Evolutionary conservation across 1,140 invertebrate species (phyloP), one percentile per base, ranked within the genome.

Genomic region (Rhyacophila brunnea): DNA sequence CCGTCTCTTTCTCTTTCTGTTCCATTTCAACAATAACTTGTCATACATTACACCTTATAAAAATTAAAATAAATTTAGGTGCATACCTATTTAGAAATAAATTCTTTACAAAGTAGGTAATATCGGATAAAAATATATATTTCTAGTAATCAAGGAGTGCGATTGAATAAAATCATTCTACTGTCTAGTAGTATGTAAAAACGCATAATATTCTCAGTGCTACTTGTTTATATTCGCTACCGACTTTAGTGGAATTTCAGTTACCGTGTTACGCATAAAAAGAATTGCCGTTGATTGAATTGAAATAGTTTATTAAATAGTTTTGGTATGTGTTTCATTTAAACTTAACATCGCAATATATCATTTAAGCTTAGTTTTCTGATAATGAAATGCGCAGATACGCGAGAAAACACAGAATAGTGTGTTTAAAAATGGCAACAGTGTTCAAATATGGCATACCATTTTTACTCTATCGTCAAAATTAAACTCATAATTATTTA

Each of bases 241-340:
- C 53, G 53, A 56, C 14, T 56, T 56, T 35, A 38, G 23, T 48
- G 35, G 53, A 23, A 56, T 47, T 28, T 28, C 15, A 28, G 53
- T 56, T 56, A 56, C 53, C 13, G 53, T 56, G 53, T 56, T 56
- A 56, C 53, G 53, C 53, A 34, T 11, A 15, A 52, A 42, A 14
- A 2, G 13, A 52, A 32, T 52, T 42, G 19, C 10, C 1, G 19
- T 40, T 42, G 20, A 13, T 52, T 40, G 3, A n/a, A 40, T n/a
- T 40, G 3, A 40, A 40, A 40, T 40, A 6, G 15, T n/a, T 40
- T n/a, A 5, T 28, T 28, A 28, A 28, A 9, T 28, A 5, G 23
- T 5, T 28, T 5, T 28, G 4, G 23, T 9, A 28, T 3, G 4
- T 40, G 11, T 5, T 40, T 6, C 4, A 40, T 13, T 4, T n/a